Base-by-base conservation (phyloP, 2,888 invertebrate species). In the Eutolmus rufibarbis region DNA sequence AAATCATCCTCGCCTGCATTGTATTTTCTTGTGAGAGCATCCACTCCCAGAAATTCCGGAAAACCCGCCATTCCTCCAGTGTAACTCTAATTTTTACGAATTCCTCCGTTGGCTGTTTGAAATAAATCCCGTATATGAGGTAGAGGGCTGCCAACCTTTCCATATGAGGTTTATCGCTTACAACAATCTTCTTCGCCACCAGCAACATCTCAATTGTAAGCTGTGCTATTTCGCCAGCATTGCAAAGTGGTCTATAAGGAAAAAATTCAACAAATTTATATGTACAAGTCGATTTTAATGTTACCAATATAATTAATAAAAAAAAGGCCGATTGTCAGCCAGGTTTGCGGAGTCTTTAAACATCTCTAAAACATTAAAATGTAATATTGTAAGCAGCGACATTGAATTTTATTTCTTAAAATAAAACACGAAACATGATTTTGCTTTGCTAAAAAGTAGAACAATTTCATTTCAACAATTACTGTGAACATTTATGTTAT, bases 81-180 rank as follows among this genome's bases (percentile, higher is more conserved):
- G 88, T 88, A 1, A 89, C 28, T 12, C 87, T 84, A 40, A 89
- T 88, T 87, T 89, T 89, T 19, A 87, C 87, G 34, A 81, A 89
- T 9, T 87, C 31, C 34, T 88, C 85, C 0, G 88, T 77, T 9
- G 89, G 89, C 57, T 89, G 89, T 74, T 89, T 89, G 34, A 86
- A 89, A 86, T 89, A 89, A 1, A 89, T 31, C 16, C 88, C 84
- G 57, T 89, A 89, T 34, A 89, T 57, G 12, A 89, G 34, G 81
- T 89, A 89, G 1, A 89, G 43, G 3, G 87, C 79, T 23, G 88
- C 89, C 46, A 89, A 76, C 74, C 76, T 40, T 12, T 87, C 87
- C 1, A 85, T n/a, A 8, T 12, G 0, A 4, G 86, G 14, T 19
- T 66, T 37, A 4, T 81, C 40, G 7, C 14, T 19, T 43, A 66